phyloP scores from a whole-genome alignment of 2,113 vertebrate species.

The Mustela nigripes region DNA sequence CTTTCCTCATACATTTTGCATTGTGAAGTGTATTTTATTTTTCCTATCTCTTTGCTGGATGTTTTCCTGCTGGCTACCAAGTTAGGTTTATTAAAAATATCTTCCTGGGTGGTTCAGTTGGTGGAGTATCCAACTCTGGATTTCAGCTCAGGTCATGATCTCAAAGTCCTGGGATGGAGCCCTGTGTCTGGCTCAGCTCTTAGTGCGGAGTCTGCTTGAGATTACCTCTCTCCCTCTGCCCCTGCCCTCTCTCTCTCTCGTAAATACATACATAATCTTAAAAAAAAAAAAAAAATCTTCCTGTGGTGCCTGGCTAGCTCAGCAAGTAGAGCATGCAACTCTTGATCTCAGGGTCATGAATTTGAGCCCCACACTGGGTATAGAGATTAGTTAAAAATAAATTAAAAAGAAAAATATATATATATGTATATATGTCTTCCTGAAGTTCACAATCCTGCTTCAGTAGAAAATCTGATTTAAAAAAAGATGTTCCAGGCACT shows the following conservation, averaged over 20 bases:
- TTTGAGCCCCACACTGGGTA: neutral
- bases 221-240: neutral
- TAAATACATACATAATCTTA: neutral
- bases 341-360: neutral
- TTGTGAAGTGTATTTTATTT: neutral
- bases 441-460: neutral
- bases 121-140: neutral
- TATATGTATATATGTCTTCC: neutral
- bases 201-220: neutral
- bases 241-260: neutral
- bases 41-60: neutral
- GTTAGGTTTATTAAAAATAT: neutral
- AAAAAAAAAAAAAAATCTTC: neutral
- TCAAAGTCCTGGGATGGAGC: neutral
- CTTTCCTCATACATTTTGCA: neutral
- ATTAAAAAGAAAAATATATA: neutral
- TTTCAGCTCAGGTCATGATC: neutral
- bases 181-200: neutral
- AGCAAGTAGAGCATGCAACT: neutral
- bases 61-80: neutral
- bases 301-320: neutral
- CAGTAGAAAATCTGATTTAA: neutral
- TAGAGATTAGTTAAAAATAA: neutral
- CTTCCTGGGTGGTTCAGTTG: neutral
- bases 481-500: neutral